Base-by-base conservation (phyloP, 2,113 vertebrate genomes). In the Heptranchias perlo region DNA sequence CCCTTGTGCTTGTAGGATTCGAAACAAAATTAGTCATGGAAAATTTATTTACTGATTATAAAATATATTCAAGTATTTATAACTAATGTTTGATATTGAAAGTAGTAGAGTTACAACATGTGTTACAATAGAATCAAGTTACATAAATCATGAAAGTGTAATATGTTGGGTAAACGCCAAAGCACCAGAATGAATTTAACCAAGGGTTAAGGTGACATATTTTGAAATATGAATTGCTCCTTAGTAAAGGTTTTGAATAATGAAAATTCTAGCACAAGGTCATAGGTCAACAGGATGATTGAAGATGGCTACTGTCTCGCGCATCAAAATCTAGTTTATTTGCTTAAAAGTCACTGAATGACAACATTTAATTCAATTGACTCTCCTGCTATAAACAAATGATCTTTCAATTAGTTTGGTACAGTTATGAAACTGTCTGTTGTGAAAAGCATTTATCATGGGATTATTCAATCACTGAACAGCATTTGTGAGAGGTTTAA, bases 341-440 rank as follows among this genome's bases (percentile, higher is more conserved):
- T 92, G 86, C 96, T 96, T 92, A 96, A 96, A 97, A 97, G 11
- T 49, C 62, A 67, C 44, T 97, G 96, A 97, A 96, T 96, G 97
- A 96, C 96, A 96, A 97, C 96, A 96, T 92, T 78, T 97, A 97
- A 97, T 96, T 97, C 96, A 97, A 97, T 97, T 97, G 96, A 49
- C 96, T 96, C 96, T 96, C 96, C 97, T 96, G 96, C 96, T 96
- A 97, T 97, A 97, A 97, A 97, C 97, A 97, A 97, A 97, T 96
- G 96, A 96, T 94, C 96, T 97, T 97, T 96, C 97, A 96, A 97
- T 97, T 97, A 97, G 97, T 97, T 97, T 96, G 96, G 96, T 97
- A 96, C 96, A 96, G 97, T 96, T 96, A 97, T 97, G 96, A 96
- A 96, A 96, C 96, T 97, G 96, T 96, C 97, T 94, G n/a, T 94